phyloP scores from a whole-genome alignment of 1,140 invertebrate species.

The Drosophila busckii region DNA sequence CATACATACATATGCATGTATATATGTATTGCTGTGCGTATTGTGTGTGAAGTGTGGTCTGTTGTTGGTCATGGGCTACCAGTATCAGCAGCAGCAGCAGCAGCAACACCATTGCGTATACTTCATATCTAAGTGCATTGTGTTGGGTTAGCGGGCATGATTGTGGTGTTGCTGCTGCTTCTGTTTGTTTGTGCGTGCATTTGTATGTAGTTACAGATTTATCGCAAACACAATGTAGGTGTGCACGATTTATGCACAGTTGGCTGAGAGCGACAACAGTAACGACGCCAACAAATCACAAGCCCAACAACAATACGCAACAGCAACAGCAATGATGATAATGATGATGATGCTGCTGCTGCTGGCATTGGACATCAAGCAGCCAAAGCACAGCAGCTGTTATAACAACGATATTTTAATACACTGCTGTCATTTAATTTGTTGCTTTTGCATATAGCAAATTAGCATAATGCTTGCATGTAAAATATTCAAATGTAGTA shows the following conservation, averaged over 20 bases:
- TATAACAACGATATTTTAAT: slow-evolving; percentile 18
- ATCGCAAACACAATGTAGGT: slow-evolving; percentile 71
- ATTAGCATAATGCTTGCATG: too few relatives aligned
- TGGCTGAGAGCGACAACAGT: slow-evolving; percentile 73
- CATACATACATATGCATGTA: slow-evolving; percentile 1
- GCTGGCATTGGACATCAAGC: slow-evolving; percentile 51
- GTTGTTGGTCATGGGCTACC: too few relatives aligned
- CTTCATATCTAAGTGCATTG: too few relatives aligned
- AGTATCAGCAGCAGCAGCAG: too few relatives aligned
- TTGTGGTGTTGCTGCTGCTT: too few relatives aligned
- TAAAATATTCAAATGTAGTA: too few relatives aligned
- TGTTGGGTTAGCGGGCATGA: too few relatives aligned
- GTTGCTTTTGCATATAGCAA: too few relatives aligned
- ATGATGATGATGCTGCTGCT: slow-evolving; percentile 51
- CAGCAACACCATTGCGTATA: too few relatives aligned
- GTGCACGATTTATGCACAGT: slow-evolving; percentile 71
- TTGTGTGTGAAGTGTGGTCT: slow-evolving; percentile 10
- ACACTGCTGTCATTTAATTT: too few relatives aligned
- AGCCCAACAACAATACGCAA: too few relatives aligned
- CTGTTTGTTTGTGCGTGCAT: background rate
- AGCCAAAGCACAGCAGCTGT: slow-evolving; percentile 27
- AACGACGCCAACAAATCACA: slow-evolving; percentile 74
- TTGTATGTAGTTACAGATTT: slow-evolving; percentile 63
- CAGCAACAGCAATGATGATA: slow-evolving; percentile 29
- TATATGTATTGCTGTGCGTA: slow-evolving; percentile 7